Evolutionary conservation across 1,140 invertebrate species (phyloP).

Genomic region (Dreissena rostriformis): DNA sequence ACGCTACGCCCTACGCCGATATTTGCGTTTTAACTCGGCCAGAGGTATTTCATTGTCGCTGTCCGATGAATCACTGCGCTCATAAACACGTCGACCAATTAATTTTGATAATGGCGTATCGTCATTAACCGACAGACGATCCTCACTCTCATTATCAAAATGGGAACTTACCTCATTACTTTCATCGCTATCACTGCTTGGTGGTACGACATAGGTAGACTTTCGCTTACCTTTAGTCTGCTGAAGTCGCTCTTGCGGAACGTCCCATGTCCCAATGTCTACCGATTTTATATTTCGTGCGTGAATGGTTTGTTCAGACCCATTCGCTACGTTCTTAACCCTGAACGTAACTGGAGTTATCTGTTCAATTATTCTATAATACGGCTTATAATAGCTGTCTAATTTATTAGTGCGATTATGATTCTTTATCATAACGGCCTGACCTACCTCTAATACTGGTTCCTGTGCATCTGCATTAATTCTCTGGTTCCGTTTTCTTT

Average conservation of each 20-base stretch:
- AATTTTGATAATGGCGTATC: background rate
- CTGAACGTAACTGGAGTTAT: conserved; percentile 20
- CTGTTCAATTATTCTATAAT: conserved; percentile 33
- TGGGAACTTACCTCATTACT: background rate
- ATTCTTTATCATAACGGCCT: conserved; percentile 24
- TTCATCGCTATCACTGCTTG: background rate
- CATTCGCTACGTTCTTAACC: background rate
- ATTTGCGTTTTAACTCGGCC: background rate
- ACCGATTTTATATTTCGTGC: conserved; percentile 16
- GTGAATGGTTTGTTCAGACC: background rate
- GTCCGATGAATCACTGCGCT: background rate
- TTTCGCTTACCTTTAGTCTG: background rate
- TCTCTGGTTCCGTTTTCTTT: background rate
- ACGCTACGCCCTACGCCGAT: background rate
- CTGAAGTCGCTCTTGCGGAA: background rate
- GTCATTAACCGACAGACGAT: no score
- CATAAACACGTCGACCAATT: background rate
- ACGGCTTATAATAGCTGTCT: conserved; percentile 18
- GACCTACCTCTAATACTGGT: background rate
- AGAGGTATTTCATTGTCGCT: background rate
- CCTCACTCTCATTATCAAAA: no score
- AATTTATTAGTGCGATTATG: conserved; percentile 8
- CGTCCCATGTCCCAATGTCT: conserved; percentile 24
- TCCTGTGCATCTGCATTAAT: conserved; percentile 5
- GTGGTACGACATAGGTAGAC: conserved; percentile 12